Conservation (phyloP, 2,797 vertebrate species). For the Sebastes goodei region DNA sequence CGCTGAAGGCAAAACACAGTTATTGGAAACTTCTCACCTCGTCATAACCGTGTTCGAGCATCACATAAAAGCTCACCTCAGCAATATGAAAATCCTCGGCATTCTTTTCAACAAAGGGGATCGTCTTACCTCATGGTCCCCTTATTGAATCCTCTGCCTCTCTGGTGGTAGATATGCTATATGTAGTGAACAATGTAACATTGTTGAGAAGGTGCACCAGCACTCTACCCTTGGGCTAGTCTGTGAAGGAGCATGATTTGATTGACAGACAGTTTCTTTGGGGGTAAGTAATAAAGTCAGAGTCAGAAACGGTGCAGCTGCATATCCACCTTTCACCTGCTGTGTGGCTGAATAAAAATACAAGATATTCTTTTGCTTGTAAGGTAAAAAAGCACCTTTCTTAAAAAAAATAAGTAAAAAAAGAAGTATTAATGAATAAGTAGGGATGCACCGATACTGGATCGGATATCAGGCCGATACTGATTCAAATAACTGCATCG, state of each 20-base stretch:
- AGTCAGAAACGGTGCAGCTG: conserved; percentile 60
- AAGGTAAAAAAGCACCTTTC: conserved; percentile 19
- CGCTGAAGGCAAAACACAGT: conserved; percentile 77
- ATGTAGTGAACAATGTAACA: conserved; percentile 79
- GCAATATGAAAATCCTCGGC: conserved; percentile 69
- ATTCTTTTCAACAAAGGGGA: conserved; percentile 68
- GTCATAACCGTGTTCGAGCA: conserved; percentile 72
- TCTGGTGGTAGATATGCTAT: conserved; percentile 71
- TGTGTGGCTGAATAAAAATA: conserved; percentile 52
- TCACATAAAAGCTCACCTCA: conserved; percentile 74
- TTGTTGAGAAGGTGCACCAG: conserved; percentile 71
- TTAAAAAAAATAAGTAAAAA: neutral
- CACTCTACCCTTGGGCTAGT: conserved; percentile 73
- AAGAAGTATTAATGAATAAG: neutral
- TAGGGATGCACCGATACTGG: too few species aligned
- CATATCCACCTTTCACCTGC: conserved; percentile 65
- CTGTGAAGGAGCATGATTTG: conserved; percentile 70
- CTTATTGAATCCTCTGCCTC: conserved; percentile 71
- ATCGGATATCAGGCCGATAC: too few species aligned
- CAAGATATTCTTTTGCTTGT: conserved; percentile 41
- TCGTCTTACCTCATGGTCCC: conserved; percentile 72
- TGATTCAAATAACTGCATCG: fast-evolving
- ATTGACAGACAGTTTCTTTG: conserved; percentile 79
- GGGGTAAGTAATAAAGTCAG: conserved; percentile 73
- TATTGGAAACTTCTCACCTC: conserved; percentile 85